phyloP scores from a whole-genome alignment of 2,888 invertebrate genomes.

The Galerucella calmariensis region DNA sequence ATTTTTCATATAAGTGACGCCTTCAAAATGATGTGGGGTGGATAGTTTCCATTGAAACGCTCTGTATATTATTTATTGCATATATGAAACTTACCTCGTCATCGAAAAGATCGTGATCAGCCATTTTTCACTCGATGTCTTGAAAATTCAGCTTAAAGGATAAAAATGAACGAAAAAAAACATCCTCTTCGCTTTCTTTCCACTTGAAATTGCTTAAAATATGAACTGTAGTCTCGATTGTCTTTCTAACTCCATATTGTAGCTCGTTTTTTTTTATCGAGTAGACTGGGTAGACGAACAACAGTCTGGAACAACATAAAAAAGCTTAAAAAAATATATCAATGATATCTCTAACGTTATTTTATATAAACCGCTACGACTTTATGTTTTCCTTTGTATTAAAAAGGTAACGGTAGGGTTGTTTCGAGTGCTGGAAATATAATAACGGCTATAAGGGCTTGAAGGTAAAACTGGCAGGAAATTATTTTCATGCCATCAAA shows the following conservation, averaged over 20 bases:
- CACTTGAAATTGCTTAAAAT: constrained; percentile 9
- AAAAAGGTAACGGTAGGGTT: background rate
- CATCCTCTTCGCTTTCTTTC: constrained; percentile 22
- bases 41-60: too few species aligned
- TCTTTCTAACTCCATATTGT: constrained; percentile 16
- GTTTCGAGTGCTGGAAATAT: background rate
- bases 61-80: background rate
- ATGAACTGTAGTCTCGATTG: constrained; percentile 6
- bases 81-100: constrained; percentile 48
- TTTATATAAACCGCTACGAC: background rate
- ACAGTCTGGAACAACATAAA: constrained; percentile 11
- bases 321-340: background rate
- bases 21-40: too few species aligned
- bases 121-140: constrained; percentile 39
- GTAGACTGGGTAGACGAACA: background rate
- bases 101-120: constrained; percentile 51
- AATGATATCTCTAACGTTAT: background rate
- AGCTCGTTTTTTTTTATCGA: constrained; percentile 15
- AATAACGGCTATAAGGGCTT: background rate
- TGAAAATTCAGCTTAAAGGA: constrained; percentile 26
- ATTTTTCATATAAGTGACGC: too few species aligned
- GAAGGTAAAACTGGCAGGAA: background rate
- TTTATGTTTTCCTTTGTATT: background rate
- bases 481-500: background rate
- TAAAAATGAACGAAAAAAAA: constrained; percentile 20